Evolutionary conservation across 2,113 vertebrate species (phyloP).

Genomic region (Bettongia penicillata): DNA sequence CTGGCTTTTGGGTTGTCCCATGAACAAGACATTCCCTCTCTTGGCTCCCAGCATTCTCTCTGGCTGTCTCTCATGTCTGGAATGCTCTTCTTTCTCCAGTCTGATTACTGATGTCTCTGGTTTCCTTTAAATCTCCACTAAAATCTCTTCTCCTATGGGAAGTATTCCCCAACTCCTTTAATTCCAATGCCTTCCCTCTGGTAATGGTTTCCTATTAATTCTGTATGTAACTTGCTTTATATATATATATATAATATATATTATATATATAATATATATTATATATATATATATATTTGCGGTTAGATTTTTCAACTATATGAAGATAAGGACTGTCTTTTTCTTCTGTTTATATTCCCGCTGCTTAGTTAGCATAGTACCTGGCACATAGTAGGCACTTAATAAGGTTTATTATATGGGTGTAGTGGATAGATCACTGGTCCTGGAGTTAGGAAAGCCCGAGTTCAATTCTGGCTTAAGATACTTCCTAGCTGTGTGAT

Average conservation of each 20-base stretch:
- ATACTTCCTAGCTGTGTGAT: not conserved
- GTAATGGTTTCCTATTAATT: not conserved
- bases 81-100: not conserved
- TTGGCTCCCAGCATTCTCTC: not conserved
- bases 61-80: not conserved
- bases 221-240: not conserved
- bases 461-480: not conserved
- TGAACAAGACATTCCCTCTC: not conserved
- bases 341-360: not conserved
- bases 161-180: not conserved
- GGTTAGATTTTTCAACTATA: not conserved
- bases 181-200: not conserved
- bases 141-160: not conserved
- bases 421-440: not conserved
- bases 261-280: no score
- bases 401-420: not conserved
- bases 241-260: not conserved
- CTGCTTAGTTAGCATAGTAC: not conserved
- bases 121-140: not conserved
- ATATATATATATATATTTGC: not conserved
- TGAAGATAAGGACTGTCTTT: not conserved
- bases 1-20: not conserved
- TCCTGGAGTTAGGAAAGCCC: not conserved
- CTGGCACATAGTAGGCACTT: not conserved
- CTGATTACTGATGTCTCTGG: not conserved